These are phyloP conservation scores for Caranx melampygus DNA, from an alignment of 2,113 vertebrate species.

Conservation along the genomic window DNA sequence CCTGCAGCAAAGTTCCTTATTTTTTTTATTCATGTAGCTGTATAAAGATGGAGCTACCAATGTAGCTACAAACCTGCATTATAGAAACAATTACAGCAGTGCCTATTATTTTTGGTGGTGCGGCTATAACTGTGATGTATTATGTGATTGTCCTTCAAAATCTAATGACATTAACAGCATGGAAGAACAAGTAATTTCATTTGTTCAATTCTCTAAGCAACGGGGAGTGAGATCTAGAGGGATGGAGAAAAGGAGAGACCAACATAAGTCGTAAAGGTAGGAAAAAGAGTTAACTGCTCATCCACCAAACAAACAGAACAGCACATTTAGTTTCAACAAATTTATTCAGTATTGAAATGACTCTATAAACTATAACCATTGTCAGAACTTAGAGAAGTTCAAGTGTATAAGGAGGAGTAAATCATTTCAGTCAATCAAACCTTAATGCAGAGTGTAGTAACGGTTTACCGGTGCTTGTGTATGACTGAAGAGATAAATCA, in stretches of 20 bases:
- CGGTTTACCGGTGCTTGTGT: constrained; percentile 1
- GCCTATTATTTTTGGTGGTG: constrained; percentile 54
- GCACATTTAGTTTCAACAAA: not conserved
- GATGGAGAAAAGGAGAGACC: not conserved
- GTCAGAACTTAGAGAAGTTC: not conserved
- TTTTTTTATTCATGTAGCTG: constrained; percentile 56
- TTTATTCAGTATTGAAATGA: not conserved
- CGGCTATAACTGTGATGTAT: constrained; percentile 46
- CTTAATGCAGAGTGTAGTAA: constrained; percentile 4
- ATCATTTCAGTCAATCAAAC: constrained; percentile 5
- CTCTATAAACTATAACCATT: not conserved
- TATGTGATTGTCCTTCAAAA: constrained; percentile 65
- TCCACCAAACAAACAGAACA: not conserved
- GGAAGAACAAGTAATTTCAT: constrained; percentile 68
- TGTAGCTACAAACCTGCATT: constrained; percentile 45
- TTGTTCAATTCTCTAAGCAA: constrained; percentile 64
- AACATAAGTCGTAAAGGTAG: not conserved
- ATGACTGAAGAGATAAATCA: not conserved
- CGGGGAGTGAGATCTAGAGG: constrained; percentile 40
- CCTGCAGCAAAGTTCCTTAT: constrained; percentile 62
- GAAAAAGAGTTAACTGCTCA: not conserved
- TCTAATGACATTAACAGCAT: constrained; percentile 66
- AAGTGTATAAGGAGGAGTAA: not conserved
- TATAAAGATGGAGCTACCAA: constrained; percentile 38
- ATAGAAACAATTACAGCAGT: constrained; percentile 60